Evolutionary conservation across 2,113 vertebrate genomes (phyloP).

Genomic region (Rhabdomys dilectus): DNA sequence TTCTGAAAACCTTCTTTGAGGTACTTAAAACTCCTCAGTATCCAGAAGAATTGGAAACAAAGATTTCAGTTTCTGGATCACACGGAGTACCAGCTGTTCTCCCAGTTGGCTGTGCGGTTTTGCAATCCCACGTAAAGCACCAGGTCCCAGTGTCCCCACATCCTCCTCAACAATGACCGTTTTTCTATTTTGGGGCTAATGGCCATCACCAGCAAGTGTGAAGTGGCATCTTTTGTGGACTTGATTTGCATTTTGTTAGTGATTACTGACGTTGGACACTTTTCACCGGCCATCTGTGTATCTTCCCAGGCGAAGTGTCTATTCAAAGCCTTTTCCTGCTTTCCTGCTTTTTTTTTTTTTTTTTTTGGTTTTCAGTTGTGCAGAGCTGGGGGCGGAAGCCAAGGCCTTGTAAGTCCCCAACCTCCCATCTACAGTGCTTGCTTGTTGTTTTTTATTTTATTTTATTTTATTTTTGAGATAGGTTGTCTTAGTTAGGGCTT

Average conservation of each 20-base stretch:
- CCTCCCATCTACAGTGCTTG: background rate
- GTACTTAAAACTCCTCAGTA: background rate
- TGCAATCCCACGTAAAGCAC: background rate
- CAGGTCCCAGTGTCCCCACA: background rate
- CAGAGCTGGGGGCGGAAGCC: background rate
- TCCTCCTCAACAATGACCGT: background rate
- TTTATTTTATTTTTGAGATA: background rate
- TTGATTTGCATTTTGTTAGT: slow-evolving; percentile 24
- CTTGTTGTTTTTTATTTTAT: background rate
- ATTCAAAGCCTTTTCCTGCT: background rate
- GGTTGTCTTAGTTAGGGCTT: background rate
- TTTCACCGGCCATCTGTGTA: background rate
- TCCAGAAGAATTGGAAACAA: background rate
- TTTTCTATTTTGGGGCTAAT: slow-evolving; percentile 11
- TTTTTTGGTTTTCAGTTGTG: background rate
- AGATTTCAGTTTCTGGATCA: background rate
- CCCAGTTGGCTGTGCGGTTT: too few relatives aligned
- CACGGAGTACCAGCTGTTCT: background rate
- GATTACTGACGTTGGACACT: background rate
- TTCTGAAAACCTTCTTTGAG: background rate
- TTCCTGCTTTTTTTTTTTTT: too few relatives aligned
- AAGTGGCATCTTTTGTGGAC: background rate
- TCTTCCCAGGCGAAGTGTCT: slow-evolving; percentile 29
- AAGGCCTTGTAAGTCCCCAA: background rate
- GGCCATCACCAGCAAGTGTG: background rate